These are phyloP conservation scores for Diplogasteroides magnus DNA, from an alignment of 1,140 invertebrate species.

Conservation along the genomic window DNA sequence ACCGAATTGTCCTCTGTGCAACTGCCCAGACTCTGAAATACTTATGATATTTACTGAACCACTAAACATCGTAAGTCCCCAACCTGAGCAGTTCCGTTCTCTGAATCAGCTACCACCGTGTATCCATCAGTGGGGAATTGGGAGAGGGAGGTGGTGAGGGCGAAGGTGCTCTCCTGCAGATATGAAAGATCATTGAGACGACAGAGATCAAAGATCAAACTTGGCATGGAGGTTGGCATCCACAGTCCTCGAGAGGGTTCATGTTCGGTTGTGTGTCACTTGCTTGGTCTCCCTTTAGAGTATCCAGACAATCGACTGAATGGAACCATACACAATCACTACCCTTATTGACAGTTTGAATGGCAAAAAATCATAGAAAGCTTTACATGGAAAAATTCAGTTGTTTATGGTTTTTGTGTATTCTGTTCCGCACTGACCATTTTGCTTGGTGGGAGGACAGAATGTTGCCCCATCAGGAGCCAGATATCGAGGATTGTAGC, in stretches of 20 bases:
- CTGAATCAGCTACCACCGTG: neutral
- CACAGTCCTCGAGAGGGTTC: constrained; percentile 6
- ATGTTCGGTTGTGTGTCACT: constrained; percentile 12
- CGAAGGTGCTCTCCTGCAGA: constrained; percentile 7
- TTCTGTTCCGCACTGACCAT: too few species aligned
- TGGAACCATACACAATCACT: neutral
- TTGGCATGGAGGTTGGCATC: constrained; percentile 18
- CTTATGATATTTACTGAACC: neutral
- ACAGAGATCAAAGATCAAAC: neutral
- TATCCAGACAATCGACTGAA: constrained; percentile 19
- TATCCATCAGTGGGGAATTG: constrained; percentile 3
- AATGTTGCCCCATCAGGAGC: neutral
- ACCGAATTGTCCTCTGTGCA: neutral
- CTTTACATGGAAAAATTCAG: too few species aligned
- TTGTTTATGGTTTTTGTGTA: too few species aligned
- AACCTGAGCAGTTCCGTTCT: neutral
- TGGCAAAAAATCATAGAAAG: too few species aligned
- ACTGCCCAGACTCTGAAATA: neutral
- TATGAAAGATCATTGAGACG: neutral
- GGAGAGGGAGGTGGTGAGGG: constrained; percentile 9
- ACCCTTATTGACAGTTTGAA: neutral
- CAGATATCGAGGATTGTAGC: neutral
- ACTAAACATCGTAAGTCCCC: neutral
- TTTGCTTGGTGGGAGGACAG: neutral
- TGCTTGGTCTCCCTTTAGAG: constrained; percentile 17